Evolutionary conservation across 2,113 vertebrate genomes (phyloP).

Genomic region (Megaceryle torquata): DNA sequence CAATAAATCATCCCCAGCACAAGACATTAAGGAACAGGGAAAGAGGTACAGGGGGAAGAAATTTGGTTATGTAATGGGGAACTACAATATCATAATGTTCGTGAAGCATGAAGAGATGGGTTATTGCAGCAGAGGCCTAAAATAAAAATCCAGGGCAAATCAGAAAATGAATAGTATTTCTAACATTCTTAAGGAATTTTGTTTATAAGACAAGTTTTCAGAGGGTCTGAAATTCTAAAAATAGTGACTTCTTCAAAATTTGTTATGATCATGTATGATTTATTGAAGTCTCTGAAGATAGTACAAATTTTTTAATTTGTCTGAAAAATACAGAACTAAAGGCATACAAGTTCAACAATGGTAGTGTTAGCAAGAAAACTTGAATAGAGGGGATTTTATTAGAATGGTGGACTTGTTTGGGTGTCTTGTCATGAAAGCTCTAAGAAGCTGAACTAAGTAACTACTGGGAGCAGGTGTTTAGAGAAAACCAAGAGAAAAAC

Average conservation of each 20-base stretch:
- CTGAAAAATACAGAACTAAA: neutral
- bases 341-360: neutral
- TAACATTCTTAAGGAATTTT: neutral
- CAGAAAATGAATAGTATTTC: neutral
- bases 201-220: neutral
- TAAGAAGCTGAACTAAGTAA: neutral
- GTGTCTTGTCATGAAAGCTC: neutral
- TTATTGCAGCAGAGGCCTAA: neutral
- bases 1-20: neutral
- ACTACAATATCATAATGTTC: neutral
- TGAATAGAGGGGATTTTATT: neutral
- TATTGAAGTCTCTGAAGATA: neutral
- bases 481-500: neutral
- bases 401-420: neutral
- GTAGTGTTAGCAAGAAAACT: neutral
- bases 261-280: neutral
- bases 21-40: neutral
- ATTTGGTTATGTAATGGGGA: neutral
- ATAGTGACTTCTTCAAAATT: neutral
- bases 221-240: neutral
- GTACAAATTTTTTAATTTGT: neutral
- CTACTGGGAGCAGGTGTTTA: neutral
- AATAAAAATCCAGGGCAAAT: neutral
- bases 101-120: neutral
- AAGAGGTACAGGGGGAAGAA: neutral